These are phyloP conservation scores for Chelonus formosanus DNA, from an alignment of 2,888 invertebrate species.

Conservation along the genomic window DNA sequence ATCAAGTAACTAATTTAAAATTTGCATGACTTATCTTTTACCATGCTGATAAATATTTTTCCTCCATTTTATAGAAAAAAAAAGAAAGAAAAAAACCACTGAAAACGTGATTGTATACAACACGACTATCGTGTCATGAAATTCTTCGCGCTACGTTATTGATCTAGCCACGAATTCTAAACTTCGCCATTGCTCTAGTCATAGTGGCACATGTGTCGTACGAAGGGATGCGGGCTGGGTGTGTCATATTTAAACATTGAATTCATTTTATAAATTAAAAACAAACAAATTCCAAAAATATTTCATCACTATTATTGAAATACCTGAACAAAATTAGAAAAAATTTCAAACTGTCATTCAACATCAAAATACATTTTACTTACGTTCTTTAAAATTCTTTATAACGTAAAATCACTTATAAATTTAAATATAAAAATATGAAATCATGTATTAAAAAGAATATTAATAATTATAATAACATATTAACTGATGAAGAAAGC, in stretches of 20 bases:
- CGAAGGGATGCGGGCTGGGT: slow-evolving; percentile 26
- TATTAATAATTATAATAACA: no score
- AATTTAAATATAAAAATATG: no score
- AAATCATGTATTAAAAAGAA: no score
- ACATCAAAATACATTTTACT: no score
- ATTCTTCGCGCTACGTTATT: slow-evolving; percentile 49
- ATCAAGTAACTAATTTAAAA: not conserved
- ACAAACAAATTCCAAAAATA: not conserved
- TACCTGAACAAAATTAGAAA: not conserved
- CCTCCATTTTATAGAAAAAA: no score
- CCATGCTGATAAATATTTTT: no score
- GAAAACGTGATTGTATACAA: slow-evolving; percentile 33
- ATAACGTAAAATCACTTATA: no score
- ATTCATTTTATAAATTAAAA: slow-evolving; percentile 1
- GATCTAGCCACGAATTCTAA: slow-evolving; percentile 45
- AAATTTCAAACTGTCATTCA: not conserved
- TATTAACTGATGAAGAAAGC: no score
- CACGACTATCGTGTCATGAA: slow-evolving; percentile 44
- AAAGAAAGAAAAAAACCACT: slow-evolving; percentile 23
- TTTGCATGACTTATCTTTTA: not conserved
- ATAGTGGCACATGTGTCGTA: slow-evolving; percentile 34
- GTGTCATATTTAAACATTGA: slow-evolving; percentile 20
- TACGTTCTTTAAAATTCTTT: no score
- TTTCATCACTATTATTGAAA: not conserved
- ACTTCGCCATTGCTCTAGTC: slow-evolving; percentile 43